Percentiles rank a stretch among this genome's conserved stretches.
These are phyloP conservation scores for Orbicella faveolata DNA, from an alignment of 64 coral and sea anemone genomes.

Conservation along the genomic window DNA sequence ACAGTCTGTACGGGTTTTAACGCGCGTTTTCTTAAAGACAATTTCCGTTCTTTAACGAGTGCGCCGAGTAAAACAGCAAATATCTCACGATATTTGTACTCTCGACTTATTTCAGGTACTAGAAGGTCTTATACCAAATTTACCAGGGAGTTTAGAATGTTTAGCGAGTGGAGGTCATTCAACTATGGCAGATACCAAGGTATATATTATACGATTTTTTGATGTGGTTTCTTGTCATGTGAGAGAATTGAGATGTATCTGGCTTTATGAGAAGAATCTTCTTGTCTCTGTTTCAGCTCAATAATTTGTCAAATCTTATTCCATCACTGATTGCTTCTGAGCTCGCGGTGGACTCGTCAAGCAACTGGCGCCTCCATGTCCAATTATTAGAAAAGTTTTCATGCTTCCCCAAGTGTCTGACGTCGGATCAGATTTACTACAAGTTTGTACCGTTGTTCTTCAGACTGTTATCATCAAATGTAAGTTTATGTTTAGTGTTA, in stretches of 20 bases:
- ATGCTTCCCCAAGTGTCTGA: slow-evolving; percentile 90
- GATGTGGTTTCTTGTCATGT: background rate
- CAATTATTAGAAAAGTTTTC: slow-evolving; percentile 92
- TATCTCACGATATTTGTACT: too few relatives aligned
- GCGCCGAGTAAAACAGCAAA: too few relatives aligned
- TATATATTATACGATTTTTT: background rate
- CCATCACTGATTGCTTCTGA: slow-evolving; percentile 95
- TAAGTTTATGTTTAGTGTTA: slow-evolving; percentile 57
- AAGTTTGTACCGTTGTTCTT: slow-evolving; percentile 99
- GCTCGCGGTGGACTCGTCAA: slow-evolving; percentile 89
- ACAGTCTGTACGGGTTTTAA: too few relatives aligned
- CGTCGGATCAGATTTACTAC: slow-evolving; percentile 99
- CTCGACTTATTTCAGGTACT: slow-evolving; percentile 63
- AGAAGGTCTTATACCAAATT: slow-evolving; percentile 94
- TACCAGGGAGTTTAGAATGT: slow-evolving; percentile 93
- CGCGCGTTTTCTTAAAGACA: too few relatives aligned
- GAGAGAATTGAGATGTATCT: too few relatives aligned
- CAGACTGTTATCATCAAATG: slow-evolving; percentile 92
- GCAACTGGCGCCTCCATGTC: slow-evolving; percentile 94
- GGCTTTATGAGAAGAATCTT: background rate
- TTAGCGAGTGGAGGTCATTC: slow-evolving; percentile 88
- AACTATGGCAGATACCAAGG: slow-evolving; percentile 72
- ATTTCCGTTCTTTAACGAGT: too few relatives aligned
- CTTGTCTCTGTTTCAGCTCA: slow-evolving; percentile 78
- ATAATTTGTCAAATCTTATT: slow-evolving; percentile 99